Conservation (phyloP, 2,113 vertebrate genomes). For the Riparia riparia region DNA sequence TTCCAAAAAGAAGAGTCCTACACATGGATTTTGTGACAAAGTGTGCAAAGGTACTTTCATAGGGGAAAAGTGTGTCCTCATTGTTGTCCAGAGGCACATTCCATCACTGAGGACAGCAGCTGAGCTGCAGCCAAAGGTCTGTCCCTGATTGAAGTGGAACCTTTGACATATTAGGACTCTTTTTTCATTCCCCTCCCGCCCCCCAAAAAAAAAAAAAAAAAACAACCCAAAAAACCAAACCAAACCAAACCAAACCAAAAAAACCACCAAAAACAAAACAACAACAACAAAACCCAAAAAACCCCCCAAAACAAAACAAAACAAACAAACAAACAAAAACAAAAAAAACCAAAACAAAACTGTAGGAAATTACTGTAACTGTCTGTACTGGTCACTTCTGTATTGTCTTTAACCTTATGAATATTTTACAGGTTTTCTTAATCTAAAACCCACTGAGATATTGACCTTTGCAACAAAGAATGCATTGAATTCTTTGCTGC, state of each 20-base stretch:
- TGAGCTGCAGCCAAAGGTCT: not conserved
- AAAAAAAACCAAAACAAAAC: no score
- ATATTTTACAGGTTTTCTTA: slow-evolving; percentile 28
- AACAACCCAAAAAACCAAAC: no score
- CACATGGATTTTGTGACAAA: not conserved
- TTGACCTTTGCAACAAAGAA: slow-evolving; percentile 31
- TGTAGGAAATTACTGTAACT: not conserved
- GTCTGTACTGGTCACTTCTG: not conserved
- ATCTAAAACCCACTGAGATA: not conserved
- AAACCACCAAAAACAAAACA: no score
- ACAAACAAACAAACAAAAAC: no score
- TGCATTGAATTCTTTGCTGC: not conserved
- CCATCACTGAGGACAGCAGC: not conserved
- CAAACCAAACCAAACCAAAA: no score
- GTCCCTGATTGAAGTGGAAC: not conserved
- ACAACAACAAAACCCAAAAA: no score
- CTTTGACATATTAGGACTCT: not conserved
- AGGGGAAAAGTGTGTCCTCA: not conserved
- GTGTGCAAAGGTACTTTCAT: rapidly evolving
- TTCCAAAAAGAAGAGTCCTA: not conserved
- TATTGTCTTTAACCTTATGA: not conserved
- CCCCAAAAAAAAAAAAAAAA: no score
- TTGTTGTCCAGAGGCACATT: not conserved
- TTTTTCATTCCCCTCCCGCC: no score
- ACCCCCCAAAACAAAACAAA: no score